phyloP scores from a whole-genome alignment of 1,140 invertebrate genomes.

The Plodia interpunctella region DNA sequence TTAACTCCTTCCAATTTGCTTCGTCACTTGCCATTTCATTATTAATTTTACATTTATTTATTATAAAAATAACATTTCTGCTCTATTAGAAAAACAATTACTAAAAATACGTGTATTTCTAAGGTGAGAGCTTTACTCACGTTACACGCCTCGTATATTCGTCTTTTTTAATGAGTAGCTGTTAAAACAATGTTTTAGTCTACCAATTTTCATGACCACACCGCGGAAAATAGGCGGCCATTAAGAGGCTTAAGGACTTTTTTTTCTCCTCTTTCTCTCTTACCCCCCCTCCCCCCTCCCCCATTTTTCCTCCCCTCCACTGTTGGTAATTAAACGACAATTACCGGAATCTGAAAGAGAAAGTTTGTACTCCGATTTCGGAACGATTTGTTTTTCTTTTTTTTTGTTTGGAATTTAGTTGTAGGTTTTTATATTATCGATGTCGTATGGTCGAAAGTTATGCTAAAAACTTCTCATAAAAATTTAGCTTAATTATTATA shows the following conservation, averaged over 20 bases:
- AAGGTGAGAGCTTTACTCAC: background rate
- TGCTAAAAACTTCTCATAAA: too few relatives aligned
- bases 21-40: too few relatives aligned
- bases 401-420: background rate
- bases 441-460: too few relatives aligned
- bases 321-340: constrained; percentile 67
- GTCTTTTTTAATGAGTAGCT: constrained; percentile 21
- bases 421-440: too few relatives aligned
- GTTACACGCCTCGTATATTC: background rate
- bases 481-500: too few relatives aligned
- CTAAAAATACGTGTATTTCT: background rate
- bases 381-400: constrained; percentile 10
- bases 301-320: constrained; percentile 21
- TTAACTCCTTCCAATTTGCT: too few relatives aligned
- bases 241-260: constrained; percentile 54
- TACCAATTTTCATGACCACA: constrained; percentile 41
- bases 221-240: constrained; percentile 61
- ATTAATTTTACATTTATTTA: too few relatives aligned
- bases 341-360: constrained; percentile 48
- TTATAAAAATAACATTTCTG: too few relatives aligned
- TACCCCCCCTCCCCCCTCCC: background rate
- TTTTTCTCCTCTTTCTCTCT: constrained; percentile 37
- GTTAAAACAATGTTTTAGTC: constrained; percentile 52
- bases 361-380: constrained; percentile 30
- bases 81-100: background rate